Base-by-base conservation (phyloP, 1,140 invertebrate genomes). In the Drosophila seguyi region DNA sequence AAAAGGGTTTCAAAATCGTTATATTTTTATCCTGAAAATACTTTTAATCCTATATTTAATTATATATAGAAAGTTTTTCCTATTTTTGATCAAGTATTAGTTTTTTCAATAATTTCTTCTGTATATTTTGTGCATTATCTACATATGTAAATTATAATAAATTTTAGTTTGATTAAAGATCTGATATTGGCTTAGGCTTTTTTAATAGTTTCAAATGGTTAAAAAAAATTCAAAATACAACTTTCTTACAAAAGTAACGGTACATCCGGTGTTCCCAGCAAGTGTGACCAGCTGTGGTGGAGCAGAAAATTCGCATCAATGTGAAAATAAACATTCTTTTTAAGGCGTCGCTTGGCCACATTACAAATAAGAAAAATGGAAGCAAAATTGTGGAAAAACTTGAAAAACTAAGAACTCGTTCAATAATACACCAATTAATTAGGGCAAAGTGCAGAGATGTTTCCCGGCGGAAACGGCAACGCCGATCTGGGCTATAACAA, bases 401-500 rank as follows among this genome's bases (percentile, higher is more conserved):
- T 80, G 22, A 0, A 61, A 59, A 60, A 45, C 50, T 58, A 25
- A 47, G 41, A 36, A 53, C 18, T 52, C 25, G 27, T 47, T 14
- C n/a, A 63, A 27, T 29, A n/a, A 53, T 50, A 48, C 0, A 44
- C 14, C 56, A 13, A 14, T 52, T 6, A 34, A 41, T 22, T 10
- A 62, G 50, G 7, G 6, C 25, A 2, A 16, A 25, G 20, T 34
- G 29, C 14, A 29, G n/a, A 31, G 2, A 92, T 92, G 91, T 92
- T 81, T 79, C 91, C 91, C 3, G 61, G 84, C 27, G 72, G 78
- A 16, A 90, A 92, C 48, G 50, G 73, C 4, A 92, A 86, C 25
- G 73, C 86, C 22, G 77, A 80, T 36, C 41, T 85, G 34, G 83
- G 84, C 48, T 92, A 93, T 67, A 95, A 94, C 74, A 90, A 88